These are phyloP conservation scores for Manduca sexta DNA, from an alignment of 1,140 invertebrate species.

Conservation along the genomic window DNA sequence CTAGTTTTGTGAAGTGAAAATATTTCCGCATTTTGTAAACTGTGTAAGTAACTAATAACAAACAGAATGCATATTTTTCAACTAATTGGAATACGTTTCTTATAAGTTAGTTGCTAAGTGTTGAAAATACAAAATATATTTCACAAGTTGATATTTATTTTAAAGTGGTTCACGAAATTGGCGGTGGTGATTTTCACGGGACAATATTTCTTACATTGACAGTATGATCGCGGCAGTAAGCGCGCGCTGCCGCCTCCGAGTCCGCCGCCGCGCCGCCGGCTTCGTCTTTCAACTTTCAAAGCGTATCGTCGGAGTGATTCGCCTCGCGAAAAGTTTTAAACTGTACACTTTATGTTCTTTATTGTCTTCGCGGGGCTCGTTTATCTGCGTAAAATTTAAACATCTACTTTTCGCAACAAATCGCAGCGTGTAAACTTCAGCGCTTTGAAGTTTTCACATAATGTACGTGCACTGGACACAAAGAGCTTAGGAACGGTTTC, in stretches of 20 bases:
- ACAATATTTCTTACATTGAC: constrained; percentile 66
- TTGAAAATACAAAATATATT: constrained; percentile 27
- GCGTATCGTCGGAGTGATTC: constrained; percentile 49
- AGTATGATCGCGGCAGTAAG: constrained; percentile 33
- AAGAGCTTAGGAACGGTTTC: constrained; percentile 12
- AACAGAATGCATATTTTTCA: too few species aligned
- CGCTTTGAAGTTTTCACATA: constrained; percentile 30
- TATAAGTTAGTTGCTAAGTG: constrained; percentile 32
- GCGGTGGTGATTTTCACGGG: constrained; percentile 10
- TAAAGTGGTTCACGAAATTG: constrained; percentile 30
- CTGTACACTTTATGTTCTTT: constrained; percentile 61
- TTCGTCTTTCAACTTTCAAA: constrained; percentile 51
- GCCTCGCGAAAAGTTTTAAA: constrained; percentile 57
- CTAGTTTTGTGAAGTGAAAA: too few species aligned
- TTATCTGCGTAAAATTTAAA: constrained; percentile 51
- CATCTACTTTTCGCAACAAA: constrained; percentile 39
- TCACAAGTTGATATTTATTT: too few species aligned
- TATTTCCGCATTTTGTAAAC: too few species aligned
- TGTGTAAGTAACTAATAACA: too few species aligned
- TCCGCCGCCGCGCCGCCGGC: constrained; percentile 35
- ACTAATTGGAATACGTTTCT: too few species aligned
- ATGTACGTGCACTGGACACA: constrained; percentile 15
- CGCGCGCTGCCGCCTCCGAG: constrained; percentile 16
- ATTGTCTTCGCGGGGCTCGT: constrained; percentile 54
- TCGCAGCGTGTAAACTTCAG: constrained; percentile 33